These are phyloP conservation scores for Sesamia inferens DNA, from an alignment of 2,888 invertebrate genomes.

Conservation along the genomic window DNA sequence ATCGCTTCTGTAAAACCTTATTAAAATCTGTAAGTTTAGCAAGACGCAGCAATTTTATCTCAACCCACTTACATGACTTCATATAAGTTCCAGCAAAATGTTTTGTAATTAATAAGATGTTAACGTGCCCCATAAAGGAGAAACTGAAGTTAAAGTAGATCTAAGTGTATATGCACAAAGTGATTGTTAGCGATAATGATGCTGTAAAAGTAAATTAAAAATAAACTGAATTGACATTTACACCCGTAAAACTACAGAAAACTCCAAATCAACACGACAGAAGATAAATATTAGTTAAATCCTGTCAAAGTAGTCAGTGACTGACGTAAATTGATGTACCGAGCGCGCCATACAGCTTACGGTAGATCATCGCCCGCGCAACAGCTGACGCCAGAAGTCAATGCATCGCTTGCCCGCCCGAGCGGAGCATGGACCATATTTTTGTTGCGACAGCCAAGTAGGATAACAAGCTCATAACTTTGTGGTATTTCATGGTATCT, in stretches of 20 bases:
- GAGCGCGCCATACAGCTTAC: too few species aligned
- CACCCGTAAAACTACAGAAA: neutral
- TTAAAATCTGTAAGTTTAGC: neutral
- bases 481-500: too few species aligned
- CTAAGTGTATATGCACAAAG: neutral
- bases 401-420: too few species aligned
- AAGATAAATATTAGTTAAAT: too few species aligned
- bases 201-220: neutral
- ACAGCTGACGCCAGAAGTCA: too few species aligned
- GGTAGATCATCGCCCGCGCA: too few species aligned
- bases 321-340: too few species aligned
- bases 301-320: too few species aligned
- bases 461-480: too few species aligned
- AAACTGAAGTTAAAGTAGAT: neutral
- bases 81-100: neutral
- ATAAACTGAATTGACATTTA: neutral
- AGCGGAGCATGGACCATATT: too few species aligned
- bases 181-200: neutral
- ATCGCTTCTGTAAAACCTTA: conserved; percentile 25
- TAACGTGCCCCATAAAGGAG: neutral
- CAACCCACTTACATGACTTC: neutral
- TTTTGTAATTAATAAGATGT: neutral
- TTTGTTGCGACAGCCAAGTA: too few species aligned
- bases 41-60: neutral
- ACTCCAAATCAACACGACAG: neutral